phyloP scores from a whole-genome alignment of 2,113 vertebrate species.

The Ophiodon elongatus region DNA sequence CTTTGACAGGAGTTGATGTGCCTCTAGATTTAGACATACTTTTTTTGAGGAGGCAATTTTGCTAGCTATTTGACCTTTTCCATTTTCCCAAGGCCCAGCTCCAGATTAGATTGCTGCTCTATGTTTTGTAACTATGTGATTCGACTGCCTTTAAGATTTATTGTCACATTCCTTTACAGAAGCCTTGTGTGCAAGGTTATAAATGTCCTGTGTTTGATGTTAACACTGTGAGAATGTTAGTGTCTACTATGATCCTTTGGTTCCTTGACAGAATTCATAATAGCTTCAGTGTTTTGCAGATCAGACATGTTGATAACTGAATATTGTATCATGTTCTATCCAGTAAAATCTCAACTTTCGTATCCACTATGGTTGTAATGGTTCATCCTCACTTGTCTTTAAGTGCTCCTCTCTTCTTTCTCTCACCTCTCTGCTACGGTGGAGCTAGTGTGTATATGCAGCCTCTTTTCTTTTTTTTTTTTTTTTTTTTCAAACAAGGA shows the following conservation, averaged over 20 bases:
- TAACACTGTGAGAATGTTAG: slow-evolving; percentile 76
- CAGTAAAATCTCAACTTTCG: slow-evolving; percentile 51
- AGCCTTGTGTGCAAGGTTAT: slow-evolving; percentile 73
- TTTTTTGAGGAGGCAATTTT: slow-evolving; percentile 84
- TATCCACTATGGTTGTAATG: slow-evolving; percentile 54
- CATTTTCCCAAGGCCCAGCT: slow-evolving; percentile 85
- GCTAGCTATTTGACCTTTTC: slow-evolving; percentile 86
- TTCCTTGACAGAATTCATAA: slow-evolving; percentile 78
- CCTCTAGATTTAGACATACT: slow-evolving; percentile 84
- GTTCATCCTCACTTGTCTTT: slow-evolving; percentile 59
- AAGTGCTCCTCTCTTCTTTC: slow-evolving; percentile 64
- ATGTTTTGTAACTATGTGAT: slow-evolving; percentile 84
- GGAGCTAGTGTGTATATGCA: slow-evolving; percentile 54
- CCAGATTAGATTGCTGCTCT: slow-evolving; percentile 84
- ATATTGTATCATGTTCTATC: slow-evolving; percentile 62
- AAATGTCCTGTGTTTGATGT: slow-evolving; percentile 78
- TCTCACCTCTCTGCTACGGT: slow-evolving; percentile 47
- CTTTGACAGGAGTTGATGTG: slow-evolving; percentile 79
- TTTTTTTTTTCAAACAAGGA: slow-evolving; percentile 69
- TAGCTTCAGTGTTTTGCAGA: slow-evolving; percentile 68
- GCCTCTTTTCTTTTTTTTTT: slow-evolving; percentile 18
- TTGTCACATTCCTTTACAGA: slow-evolving; percentile 83
- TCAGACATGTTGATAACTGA: slow-evolving; percentile 70
- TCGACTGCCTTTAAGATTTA: slow-evolving; percentile 82
- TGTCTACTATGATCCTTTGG: slow-evolving; percentile 59